phyloP scores from a whole-genome alignment of 2,888 invertebrate genomes.

The Dynastes grantii region DNA sequence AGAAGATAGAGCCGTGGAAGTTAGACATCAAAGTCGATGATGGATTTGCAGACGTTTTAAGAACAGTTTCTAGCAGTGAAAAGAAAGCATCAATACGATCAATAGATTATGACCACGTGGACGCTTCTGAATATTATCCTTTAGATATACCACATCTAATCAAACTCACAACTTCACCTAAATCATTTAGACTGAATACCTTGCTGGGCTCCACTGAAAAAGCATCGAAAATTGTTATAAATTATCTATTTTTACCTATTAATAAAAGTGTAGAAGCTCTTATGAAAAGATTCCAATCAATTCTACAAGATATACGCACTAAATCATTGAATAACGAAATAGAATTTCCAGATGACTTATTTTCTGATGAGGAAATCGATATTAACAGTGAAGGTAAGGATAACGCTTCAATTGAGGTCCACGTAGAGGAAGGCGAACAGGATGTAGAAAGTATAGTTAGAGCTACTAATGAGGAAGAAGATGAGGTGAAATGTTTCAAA shows the following conservation, averaged over 20 bases:
- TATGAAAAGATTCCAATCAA: constrained; percentile 19
- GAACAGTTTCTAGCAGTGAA: not conserved
- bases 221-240: constrained; percentile 24
- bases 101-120: not conserved
- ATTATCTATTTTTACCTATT: constrained; percentile 39
- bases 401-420: constrained; percentile 36
- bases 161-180: constrained; percentile 16
- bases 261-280: constrained; percentile 15
- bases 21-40: not conserved
- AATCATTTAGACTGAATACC: not conserved
- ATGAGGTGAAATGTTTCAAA: constrained; percentile 49
- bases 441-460: not conserved
- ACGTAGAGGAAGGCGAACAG: constrained; percentile 36
- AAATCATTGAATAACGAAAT: constrained; percentile 3
- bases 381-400: constrained; percentile 29
- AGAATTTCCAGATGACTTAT: constrained; percentile 28
- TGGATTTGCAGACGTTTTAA: constrained; percentile 11
- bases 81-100: not conserved
- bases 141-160: not conserved
- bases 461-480: not conserved
- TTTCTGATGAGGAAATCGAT: constrained; percentile 49
- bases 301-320: constrained; percentile 27
- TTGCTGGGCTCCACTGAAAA: constrained; percentile 30
- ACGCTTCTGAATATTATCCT: not conserved
- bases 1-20: constrained; percentile 15